phyloP scores from a whole-genome alignment of 53 echinoderm and acorn worm species.

The Paracentrotus lividus region DNA sequence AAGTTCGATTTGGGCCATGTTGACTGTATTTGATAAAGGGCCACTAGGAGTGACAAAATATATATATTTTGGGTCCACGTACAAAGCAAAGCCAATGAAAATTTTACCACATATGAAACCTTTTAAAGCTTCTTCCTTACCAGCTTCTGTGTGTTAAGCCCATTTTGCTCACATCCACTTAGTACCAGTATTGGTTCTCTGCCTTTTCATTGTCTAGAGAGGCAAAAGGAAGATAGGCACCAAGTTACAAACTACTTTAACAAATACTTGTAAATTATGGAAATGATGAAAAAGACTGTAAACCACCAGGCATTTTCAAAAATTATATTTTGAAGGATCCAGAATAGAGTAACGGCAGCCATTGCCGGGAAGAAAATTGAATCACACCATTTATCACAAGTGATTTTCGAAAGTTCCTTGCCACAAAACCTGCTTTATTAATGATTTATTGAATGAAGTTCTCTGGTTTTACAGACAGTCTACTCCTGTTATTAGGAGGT shows the following conservation, averaged over 20 bases:
- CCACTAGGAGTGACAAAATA: too few relatives aligned
- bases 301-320: background rate
- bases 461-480: slow-evolving; percentile 1
- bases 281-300: too few relatives aligned
- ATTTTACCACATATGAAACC: too few relatives aligned
- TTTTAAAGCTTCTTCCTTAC: background rate
- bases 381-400: background rate
- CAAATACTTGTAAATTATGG: background rate
- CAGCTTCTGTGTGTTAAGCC: background rate
- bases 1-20: too few relatives aligned
- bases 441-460: background rate
- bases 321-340: too few relatives aligned
- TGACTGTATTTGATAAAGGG: too few relatives aligned
- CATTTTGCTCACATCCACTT: background rate
- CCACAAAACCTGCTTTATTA: background rate
- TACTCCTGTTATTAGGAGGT: too few relatives aligned
- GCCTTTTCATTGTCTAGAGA: background rate
- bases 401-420: background rate
- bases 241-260: background rate
- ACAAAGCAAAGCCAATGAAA: too few relatives aligned
- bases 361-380: background rate
- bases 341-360: too few relatives aligned
- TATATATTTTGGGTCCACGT: too few relatives aligned
- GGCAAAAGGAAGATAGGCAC: background rate
- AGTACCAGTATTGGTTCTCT: background rate